Percentiles rank a stretch among this genome's conserved stretches.
phyloP scores from a whole-genome alignment of 2,113 vertebrate genomes.

The Tympanuchus pallidicinctus region DNA sequence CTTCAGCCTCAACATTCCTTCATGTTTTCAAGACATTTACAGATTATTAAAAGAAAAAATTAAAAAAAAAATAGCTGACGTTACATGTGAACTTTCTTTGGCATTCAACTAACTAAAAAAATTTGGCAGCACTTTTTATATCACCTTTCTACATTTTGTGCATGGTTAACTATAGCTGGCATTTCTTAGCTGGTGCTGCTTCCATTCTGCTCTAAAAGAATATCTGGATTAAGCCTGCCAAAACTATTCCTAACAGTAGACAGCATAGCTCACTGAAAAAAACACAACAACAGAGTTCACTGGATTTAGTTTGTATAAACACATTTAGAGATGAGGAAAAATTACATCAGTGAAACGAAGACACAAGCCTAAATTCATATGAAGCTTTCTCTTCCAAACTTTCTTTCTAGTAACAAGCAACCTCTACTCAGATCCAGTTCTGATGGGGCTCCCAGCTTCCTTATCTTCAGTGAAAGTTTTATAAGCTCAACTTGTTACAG shows the following conservation, averaged over 20 bases:
- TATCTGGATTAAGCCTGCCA: background rate
- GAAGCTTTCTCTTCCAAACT: background rate
- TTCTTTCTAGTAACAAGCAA: background rate
- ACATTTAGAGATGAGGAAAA: background rate
- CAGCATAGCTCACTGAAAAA: background rate
- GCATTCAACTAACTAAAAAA: conserved; percentile 11
- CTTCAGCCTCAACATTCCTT: background rate
- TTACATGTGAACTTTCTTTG: conserved; percentile 9
- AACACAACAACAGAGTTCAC: background rate
- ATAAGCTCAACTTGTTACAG: background rate
- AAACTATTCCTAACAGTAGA: background rate
- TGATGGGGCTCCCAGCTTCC: background rate
- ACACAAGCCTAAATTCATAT: background rate
- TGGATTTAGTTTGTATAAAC: background rate
- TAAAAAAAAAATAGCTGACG: background rate
- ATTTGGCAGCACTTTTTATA: background rate
- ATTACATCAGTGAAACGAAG: background rate
- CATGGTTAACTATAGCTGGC: background rate
- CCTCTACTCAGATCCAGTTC: background rate
- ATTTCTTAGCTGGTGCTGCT: conserved; percentile 23
- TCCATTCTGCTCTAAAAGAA: background rate
- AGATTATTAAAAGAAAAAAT: background rate
- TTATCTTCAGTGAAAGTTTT: background rate
- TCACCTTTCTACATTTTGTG: conserved; percentile 22
- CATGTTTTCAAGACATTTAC: background rate